phyloP scores from a whole-genome alignment of 2,888 invertebrate species.

The Therioaphis trifolii region DNA sequence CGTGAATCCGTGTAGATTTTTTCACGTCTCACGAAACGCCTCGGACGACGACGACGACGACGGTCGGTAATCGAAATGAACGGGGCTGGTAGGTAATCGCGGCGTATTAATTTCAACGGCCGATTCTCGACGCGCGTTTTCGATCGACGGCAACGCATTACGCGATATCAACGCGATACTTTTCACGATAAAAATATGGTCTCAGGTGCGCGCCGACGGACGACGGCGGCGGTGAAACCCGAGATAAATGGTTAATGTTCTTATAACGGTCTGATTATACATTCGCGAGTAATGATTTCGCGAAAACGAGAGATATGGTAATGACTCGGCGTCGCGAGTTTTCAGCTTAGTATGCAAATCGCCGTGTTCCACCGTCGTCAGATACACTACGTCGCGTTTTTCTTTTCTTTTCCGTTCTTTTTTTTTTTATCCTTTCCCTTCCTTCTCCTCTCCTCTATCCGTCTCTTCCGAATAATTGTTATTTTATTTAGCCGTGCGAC shows the following conservation, averaged over 20 bases:
- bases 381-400: not conserved
- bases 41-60: too few species aligned
- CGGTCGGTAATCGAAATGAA: too few species aligned
- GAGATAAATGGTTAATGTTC: constrained; percentile 7
- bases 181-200: not conserved
- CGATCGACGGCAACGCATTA: not conserved
- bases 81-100: not conserved
- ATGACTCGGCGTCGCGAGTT: not conserved
- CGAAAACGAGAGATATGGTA: constrained; percentile 5
- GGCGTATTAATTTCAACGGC: not conserved
- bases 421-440: not conserved
- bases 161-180: not conserved
- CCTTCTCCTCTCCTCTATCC: too few species aligned
- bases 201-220: not conserved
- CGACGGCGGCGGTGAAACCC: not conserved
- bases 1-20: not conserved
- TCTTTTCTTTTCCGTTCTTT: not conserved
- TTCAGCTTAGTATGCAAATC: constrained; percentile 3
- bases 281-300: constrained; percentile 8
- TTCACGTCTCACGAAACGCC: too few species aligned
- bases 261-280: not conserved
- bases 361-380: not conserved
- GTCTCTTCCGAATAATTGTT: too few species aligned
- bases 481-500: too few species aligned
- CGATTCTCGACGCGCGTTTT: not conserved